phyloP scores from a whole-genome alignment of 1,140 invertebrate species.

The Drosophila kohkoa region DNA sequence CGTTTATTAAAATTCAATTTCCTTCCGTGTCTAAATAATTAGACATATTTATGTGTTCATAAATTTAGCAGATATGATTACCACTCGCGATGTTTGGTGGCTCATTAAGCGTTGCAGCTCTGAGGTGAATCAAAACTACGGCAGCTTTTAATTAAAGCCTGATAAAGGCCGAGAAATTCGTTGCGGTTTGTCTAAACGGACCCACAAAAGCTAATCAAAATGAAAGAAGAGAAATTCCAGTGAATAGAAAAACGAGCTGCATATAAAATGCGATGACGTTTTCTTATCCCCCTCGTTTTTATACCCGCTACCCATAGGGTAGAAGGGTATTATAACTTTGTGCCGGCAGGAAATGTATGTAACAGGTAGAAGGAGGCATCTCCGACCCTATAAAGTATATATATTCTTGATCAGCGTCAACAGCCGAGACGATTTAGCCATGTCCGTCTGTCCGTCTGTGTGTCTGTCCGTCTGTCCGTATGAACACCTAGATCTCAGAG shows the following conservation, averaged over 20 bases:
- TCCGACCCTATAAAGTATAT: too few species aligned
- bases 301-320: too few species aligned
- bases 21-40: conserved; percentile 67
- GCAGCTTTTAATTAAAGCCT: conserved; percentile 77
- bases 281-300: conserved; percentile 61
- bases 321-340: too few species aligned
- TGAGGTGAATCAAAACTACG: conserved; percentile 44
- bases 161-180: conserved; percentile 70
- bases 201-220: conserved; percentile 53
- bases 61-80: conserved; percentile 72
- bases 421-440: too few species aligned
- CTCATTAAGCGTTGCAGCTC: conserved; percentile 46
- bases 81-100: conserved; percentile 10
- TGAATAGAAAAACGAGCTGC: conserved; percentile 11
- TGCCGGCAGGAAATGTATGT: too few species aligned
- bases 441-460: too few species aligned
- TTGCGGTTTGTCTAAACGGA: conserved; percentile 69
- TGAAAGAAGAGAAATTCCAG: conserved; percentile 28
- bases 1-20: conserved; percentile 40
- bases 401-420: too few species aligned
- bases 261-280: conserved; percentile 51
- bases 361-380: too few species aligned
- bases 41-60: conserved; percentile 80
- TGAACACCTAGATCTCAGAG: too few species aligned
- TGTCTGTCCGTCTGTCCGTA: too few species aligned